phyloP scores from a whole-genome alignment of 1,140 invertebrate genomes.

The Calycopis cecrops region DNA sequence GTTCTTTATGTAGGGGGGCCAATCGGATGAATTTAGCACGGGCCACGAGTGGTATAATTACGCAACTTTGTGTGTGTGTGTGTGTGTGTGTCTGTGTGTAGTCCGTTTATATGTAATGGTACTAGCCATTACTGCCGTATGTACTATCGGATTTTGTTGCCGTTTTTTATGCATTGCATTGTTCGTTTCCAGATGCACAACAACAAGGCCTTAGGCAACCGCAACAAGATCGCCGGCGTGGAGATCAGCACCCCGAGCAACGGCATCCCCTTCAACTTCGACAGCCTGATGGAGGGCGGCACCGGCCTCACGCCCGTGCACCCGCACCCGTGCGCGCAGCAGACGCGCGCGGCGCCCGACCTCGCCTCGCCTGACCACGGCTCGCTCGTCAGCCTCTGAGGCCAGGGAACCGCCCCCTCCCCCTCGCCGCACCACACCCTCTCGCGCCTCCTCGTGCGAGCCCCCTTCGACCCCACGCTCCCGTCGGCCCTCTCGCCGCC shows the following conservation, averaged over 20 bases:
- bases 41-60: no score
- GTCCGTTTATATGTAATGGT: no score
- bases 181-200: constrained; percentile 51
- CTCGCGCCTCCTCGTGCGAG: constrained; percentile 16
- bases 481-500: no score
- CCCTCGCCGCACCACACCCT: constrained; percentile 23
- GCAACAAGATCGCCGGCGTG: constrained; percentile 82
- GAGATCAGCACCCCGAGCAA: constrained; percentile 91
- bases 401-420: constrained; percentile 26
- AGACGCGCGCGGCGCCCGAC: constrained; percentile 55
- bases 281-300: constrained; percentile 93
- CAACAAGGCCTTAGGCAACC: constrained; percentile 58
- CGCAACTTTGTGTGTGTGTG: no score
- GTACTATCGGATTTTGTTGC: no score
- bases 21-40: no score
- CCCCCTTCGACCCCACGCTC: neutral
- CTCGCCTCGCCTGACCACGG: constrained; percentile 55
- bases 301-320: constrained; percentile 91
- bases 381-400: constrained; percentile 65
- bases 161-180: neutral
- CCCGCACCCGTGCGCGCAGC: constrained; percentile 78
- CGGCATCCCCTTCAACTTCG: constrained; percentile 92
- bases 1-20: no score
- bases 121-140: no score
- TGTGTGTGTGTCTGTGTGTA: no score